These are phyloP conservation scores for Ceratosolen solmsi DNA, from an alignment of 1,140 invertebrate genomes.

Conservation along the genomic window DNA sequence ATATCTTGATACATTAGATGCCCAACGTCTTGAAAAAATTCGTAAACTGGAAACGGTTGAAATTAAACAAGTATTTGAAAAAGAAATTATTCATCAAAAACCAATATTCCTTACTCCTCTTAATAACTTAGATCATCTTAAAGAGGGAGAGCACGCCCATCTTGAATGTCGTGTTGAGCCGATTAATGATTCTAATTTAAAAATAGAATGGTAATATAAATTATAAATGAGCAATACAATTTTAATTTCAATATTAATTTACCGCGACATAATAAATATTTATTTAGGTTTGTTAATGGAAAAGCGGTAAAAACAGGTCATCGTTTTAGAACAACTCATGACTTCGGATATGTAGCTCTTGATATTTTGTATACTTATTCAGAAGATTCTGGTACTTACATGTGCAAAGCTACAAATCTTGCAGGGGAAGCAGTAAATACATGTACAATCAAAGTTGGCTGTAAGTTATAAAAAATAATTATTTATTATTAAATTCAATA, in stretches of 20 bases:
- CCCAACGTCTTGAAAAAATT: constrained; percentile 90
- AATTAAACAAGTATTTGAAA: constrained; percentile 82
- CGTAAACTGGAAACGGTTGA: constrained; percentile 89
- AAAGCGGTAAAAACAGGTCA: constrained; percentile 78
- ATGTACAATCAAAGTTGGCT: constrained; percentile 87
- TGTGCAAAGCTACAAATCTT: constrained; percentile 93
- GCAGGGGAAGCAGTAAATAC: constrained; percentile 94
- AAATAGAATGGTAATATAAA: constrained; percentile 91
- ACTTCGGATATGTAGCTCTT: constrained; percentile 96
- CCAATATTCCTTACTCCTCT: constrained; percentile 91
- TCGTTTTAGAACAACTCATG: constrained; percentile 91
- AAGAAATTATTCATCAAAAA: constrained; percentile 84
- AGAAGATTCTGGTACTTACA: constrained; percentile 95
- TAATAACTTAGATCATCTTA: constrained; percentile 87
- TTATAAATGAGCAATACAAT: background rate
- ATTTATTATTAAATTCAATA: background rate
- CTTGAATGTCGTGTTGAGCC: constrained; percentile 96
- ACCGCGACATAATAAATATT: constrained; percentile 6
- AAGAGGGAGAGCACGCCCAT: constrained; percentile 94
- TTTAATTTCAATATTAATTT: background rate
- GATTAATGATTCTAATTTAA: constrained; percentile 94
- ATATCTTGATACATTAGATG: constrained; percentile 90
- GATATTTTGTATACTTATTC: constrained; percentile 94
- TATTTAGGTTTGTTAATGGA: constrained; percentile 69
- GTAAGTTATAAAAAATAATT: constrained; percentile 67